Evolutionary conservation across 2,113 vertebrate genomes (phyloP), one percentile per base, ranked within the genome.

Genomic region (Tautogolabrus adspersus): DNA sequence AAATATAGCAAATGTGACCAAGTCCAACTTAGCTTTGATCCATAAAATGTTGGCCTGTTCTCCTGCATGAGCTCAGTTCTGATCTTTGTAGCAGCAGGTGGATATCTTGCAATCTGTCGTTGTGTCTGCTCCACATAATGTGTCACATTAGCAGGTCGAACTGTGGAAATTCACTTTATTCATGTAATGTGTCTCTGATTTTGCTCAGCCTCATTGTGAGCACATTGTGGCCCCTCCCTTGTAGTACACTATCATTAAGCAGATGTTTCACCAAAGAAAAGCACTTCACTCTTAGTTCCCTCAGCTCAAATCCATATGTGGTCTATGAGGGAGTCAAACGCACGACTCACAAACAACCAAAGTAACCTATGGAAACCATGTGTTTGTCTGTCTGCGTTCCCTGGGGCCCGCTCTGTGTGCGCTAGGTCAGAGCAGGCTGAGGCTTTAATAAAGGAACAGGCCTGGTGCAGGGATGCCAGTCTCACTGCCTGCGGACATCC

Each of bases 371-470:
- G 89, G 85, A 88, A 91, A 92, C 88, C 88, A 91, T 92, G 88
- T 92, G 90, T 93, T 65, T 72, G 74, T 81, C 56, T 68, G 84
- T 77, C 75, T 89, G 83, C 21, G 30, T 87, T 86, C 84, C 87
- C 91, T 38, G 72, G 86, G 90, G 87, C 85, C 70, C 42, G 42
- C 74, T 79, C 67, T 87, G 82, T 86, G 87, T 87, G 84, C 73
- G 75, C 85, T 79, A 77, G 91, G 89, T 91, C 91, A 90, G 71
- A 90, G 79, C 82, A 91, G 90, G 85, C 86, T 7, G 83, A 86
- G 84, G 85, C 91, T 93, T 91, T 92, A 92, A 87, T 94, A 94
- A 94, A 90, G 85, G 74, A 89, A 75, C 82, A 88, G 71, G 82
- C 80, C 77, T 85, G 86, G 82, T 87, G 75, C 89, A 83, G 77